Evolutionary conservation across 1,140 invertebrate species (phyloP).

Genomic region (Andricus grossulariae): DNA sequence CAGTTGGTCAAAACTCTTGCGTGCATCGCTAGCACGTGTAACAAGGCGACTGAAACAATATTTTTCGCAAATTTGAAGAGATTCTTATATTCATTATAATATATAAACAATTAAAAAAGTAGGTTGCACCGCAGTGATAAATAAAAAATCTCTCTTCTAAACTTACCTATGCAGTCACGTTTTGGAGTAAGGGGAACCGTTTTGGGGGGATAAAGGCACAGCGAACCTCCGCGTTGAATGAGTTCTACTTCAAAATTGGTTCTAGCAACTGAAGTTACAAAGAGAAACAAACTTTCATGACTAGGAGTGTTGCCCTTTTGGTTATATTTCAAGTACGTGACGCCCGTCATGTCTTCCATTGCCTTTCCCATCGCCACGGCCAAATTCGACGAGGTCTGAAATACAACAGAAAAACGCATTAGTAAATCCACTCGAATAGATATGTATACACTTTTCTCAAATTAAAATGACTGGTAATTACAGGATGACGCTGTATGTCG

Average conservation of each 20-base stretch:
- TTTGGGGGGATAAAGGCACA: conserved; percentile 77
- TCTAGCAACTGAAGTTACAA: conserved; percentile 92
- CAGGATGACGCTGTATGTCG: conserved; percentile 81
- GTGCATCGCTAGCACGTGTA: conserved; percentile 92
- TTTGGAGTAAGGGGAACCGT: conserved; percentile 83
- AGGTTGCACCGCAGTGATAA: neutral
- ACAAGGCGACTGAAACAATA: conserved; percentile 83
- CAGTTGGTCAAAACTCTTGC: conserved; percentile 82
- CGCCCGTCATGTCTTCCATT: conserved; percentile 95
- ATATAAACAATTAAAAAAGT: neutral
- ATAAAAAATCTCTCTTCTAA: conserved; percentile 16
- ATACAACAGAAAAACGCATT: conserved; percentile 19
- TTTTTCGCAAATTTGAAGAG: neutral
- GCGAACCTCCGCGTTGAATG: conserved; percentile 88
- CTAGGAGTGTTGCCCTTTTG: conserved; percentile 77
- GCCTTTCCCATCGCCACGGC: conserved; percentile 88
- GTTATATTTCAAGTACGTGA: conserved; percentile 82
- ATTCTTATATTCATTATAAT: conserved; percentile 12
- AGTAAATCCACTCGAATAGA: neutral
- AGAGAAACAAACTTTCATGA: conserved; percentile 88
- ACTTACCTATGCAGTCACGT: conserved; percentile 89
- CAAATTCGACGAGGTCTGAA: conserved; percentile 76
- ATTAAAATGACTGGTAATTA: conserved; percentile 65
- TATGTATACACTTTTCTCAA: neutral
- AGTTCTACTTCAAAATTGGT: conserved; percentile 96